Percentiles rank a stretch among this genome's conserved stretches.
Evolutionary conservation across 2,888 invertebrate species (phyloP).

Genomic region (Andricus quercusramuli): DNA sequence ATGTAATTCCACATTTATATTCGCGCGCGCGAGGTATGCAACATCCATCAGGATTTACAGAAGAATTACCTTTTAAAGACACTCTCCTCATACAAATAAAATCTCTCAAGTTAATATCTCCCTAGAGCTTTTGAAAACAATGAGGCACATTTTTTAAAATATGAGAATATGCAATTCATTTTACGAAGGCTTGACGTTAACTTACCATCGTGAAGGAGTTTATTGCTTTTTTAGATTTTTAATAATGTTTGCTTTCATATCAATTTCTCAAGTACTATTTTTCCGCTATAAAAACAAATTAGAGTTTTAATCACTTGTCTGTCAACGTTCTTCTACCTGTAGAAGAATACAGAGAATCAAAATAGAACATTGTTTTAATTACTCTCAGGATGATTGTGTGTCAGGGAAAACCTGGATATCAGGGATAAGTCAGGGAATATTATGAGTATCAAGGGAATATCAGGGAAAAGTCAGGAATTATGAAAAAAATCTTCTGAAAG

Average conservation of each 20-base stretch:
- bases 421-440: too few relatives aligned
- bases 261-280: neutral
- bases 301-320: neutral
- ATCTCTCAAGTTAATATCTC: neutral
- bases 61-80: neutral
- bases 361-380: neutral
- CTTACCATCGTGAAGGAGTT: too few relatives aligned
- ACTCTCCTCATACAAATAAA: neutral
- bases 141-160: too few relatives aligned
- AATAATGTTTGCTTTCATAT: neutral
- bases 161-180: neutral
- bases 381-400: too few relatives aligned
- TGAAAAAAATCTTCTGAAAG: too few relatives aligned
- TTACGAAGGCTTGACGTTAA: neutral
- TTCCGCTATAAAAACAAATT: neutral
- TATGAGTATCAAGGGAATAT: too few relatives aligned
- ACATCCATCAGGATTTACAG: neutral
- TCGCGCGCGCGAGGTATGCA: neutral
- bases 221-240: neutral
- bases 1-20: slow-evolving; percentile 4
- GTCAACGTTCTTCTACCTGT: too few relatives aligned
- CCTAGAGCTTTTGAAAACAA: neutral
- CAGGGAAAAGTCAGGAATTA: too few relatives aligned
- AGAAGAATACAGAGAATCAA: too few relatives aligned
- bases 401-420: too few relatives aligned